These are phyloP conservation scores for Otolemur garnettii DNA, from an alignment of 2,113 vertebrate species.

Conservation along the genomic window DNA sequence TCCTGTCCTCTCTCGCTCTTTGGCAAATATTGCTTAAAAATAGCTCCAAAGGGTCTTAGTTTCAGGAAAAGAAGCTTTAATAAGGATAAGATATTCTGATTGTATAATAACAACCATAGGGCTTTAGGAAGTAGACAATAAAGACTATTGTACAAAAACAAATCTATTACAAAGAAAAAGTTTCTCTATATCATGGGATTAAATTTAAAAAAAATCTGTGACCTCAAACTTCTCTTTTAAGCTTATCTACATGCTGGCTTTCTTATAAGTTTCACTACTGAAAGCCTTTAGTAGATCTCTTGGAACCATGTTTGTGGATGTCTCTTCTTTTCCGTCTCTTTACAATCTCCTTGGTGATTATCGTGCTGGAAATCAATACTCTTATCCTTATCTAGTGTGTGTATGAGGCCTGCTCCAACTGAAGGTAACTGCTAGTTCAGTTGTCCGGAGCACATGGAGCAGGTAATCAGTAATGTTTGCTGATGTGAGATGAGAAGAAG, in stretches of 20 bases:
- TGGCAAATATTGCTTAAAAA: background rate
- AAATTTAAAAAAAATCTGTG: background rate
- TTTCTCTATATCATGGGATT: background rate
- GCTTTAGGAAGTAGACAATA: conserved; percentile 53
- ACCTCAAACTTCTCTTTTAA: conserved; percentile 44
- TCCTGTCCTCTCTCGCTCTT: background rate
- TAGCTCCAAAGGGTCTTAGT: conserved; percentile 10
- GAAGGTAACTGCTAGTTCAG: background rate
- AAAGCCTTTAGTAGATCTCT: background rate
- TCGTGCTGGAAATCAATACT: background rate
- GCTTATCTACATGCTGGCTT: background rate
- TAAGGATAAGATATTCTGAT: background rate
- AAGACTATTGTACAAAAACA: conserved; percentile 30
- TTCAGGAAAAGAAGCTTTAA: conserved; percentile 43
- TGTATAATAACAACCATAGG: background rate
- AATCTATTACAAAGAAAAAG: background rate
- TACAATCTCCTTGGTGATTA: background rate
- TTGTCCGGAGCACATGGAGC: background rate
- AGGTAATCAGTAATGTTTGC: background rate
- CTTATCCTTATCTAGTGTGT: background rate
- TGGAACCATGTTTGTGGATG: conserved; percentile 24
- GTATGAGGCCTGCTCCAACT: background rate
- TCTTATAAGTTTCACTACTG: background rate
- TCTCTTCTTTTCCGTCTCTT: conserved; percentile 7
- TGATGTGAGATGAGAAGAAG: background rate